These are phyloP conservation scores for Tichodroma muraria DNA, from an alignment of 2,113 vertebrate genomes.

Conservation along the genomic window DNA sequence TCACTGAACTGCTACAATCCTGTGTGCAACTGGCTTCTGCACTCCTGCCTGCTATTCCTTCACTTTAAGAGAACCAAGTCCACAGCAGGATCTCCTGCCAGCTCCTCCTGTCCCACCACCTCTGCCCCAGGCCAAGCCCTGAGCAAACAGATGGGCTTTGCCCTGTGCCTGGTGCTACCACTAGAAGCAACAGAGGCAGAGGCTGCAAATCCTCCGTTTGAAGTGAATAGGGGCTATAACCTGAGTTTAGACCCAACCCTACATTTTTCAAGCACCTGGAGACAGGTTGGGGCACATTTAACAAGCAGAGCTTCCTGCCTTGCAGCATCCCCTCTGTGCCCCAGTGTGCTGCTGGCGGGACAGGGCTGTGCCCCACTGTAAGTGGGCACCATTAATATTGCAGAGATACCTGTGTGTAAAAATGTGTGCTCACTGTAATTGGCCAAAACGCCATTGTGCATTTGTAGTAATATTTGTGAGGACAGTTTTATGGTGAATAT, in stretches of 20 bases:
- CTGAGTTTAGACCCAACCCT: background rate
- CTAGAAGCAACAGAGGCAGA: background rate
- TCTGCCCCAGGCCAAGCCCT: background rate
- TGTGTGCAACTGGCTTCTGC: background rate
- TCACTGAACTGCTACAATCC: background rate
- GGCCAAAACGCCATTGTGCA: background rate
- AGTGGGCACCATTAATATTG: background rate
- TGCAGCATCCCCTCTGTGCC: background rate
- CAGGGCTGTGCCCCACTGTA: background rate
- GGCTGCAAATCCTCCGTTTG: background rate
- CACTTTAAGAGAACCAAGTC: background rate
- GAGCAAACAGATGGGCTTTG: background rate
- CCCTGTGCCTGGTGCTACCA: background rate
- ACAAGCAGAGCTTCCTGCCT: background rate
- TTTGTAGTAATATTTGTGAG: background rate
- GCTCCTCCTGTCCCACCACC: accelerated
- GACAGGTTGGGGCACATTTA: accelerated
- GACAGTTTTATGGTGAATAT: background rate
- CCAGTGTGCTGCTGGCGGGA: background rate
- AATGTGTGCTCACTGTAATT: background rate
- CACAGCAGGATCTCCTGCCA: background rate
- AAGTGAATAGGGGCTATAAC: background rate
- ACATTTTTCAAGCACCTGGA: background rate
- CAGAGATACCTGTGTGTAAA: background rate
- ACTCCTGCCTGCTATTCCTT: background rate